These are phyloP conservation scores for Monochamus alternatus DNA, from an alignment of 2,888 invertebrate species.

Conservation along the genomic window DNA sequence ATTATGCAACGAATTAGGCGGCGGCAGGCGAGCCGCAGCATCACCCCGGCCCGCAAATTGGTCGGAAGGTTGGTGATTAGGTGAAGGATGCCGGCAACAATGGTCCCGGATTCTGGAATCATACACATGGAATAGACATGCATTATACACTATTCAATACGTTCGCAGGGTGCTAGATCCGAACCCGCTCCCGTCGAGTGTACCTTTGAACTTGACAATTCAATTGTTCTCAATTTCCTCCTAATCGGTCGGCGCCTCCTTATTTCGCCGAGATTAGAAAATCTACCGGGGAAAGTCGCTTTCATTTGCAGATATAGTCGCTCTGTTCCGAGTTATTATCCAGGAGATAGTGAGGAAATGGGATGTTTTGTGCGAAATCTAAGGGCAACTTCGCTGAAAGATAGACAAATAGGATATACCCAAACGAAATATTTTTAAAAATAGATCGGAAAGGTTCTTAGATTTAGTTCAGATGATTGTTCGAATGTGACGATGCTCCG, in stretches of 20 bases:
- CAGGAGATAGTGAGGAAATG: too few relatives aligned
- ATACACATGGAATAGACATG: slow-evolving; percentile 69
- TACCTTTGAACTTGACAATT: slow-evolving; percentile 69
- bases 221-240: slow-evolving; percentile 67
- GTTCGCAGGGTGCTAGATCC: slow-evolving; percentile 62
- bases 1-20: slow-evolving; percentile 4
- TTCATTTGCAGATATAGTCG: neutral
- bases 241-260: slow-evolving; percentile 54
- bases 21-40: slow-evolving; percentile 3
- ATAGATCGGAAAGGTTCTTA: too few relatives aligned
- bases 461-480: too few relatives aligned
- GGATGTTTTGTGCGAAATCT: too few relatives aligned
- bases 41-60: slow-evolving; percentile 57
- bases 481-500: too few relatives aligned
- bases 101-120: slow-evolving; percentile 68
- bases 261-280: slow-evolving; percentile 51
- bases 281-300: slow-evolving; percentile 35
- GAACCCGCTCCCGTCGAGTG: slow-evolving; percentile 65
- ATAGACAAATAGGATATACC: too few relatives aligned
- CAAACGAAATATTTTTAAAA: too few relatives aligned
- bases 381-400: too few relatives aligned
- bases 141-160: slow-evolving; percentile 67
- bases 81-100: slow-evolving; percentile 64
- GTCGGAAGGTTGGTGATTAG: slow-evolving; percentile 64
- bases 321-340: too few relatives aligned